phyloP scores from a whole-genome alignment of 2,797 vertebrate genomes.

The Mormyrus hasselquistii region DNA sequence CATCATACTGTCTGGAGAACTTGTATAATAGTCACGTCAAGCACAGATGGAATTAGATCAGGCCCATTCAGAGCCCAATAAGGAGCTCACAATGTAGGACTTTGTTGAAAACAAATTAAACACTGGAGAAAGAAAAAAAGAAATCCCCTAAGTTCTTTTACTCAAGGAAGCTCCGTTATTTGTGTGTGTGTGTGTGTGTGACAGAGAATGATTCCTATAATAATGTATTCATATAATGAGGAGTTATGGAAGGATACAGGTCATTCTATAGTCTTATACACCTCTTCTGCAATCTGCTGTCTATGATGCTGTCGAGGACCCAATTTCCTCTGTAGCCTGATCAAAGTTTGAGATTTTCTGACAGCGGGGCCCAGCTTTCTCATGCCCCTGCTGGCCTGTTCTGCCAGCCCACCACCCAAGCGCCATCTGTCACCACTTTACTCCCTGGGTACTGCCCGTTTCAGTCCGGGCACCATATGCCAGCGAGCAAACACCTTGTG shows the following conservation, averaged over 20 bases:
- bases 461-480: neutral
- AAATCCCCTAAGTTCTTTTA: neutral
- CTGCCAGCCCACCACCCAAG: constrained; percentile 8
- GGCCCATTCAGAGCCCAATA: neutral
- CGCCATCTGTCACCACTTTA: neutral
- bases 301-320: neutral
- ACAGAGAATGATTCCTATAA: neutral
- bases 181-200: neutral
- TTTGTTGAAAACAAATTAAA: neutral
- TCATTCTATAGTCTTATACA: neutral
- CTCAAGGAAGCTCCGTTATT: neutral
- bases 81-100: neutral
- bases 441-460: neutral
- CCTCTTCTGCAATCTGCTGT: neutral
- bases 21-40: neutral
- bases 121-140: neutral
- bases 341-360: constrained; percentile 60
- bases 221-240: neutral
- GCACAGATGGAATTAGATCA: neutral
- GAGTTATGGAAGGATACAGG: neutral
- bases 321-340: constrained; percentile 57
- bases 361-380: neutral
- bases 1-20: neutral
- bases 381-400: neutral
- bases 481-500: neutral